These are phyloP conservation scores for Drosophila nr. perissopoda DNA, from an alignment of 2,888 invertebrate genomes.

Conservation along the genomic window DNA sequence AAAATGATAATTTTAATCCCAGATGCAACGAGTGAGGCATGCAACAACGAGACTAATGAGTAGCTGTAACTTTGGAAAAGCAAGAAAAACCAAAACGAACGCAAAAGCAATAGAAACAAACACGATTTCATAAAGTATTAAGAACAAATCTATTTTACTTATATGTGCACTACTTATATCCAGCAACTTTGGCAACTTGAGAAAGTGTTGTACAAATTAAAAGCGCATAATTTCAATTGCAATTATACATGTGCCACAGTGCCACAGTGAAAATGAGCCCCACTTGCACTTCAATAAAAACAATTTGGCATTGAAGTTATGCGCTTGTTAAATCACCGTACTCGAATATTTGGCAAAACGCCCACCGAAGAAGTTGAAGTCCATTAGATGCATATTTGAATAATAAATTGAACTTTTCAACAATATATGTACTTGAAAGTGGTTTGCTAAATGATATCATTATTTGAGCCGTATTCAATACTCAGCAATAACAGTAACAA, in stretches of 20 bases:
- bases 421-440: slow-evolving; percentile 24
- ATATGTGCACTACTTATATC: not conserved
- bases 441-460: slow-evolving; percentile 57
- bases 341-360: slow-evolving; percentile 67
- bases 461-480: slow-evolving; percentile 25
- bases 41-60: slow-evolving; percentile 61
- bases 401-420: slow-evolving; percentile 10
- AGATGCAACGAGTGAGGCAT: slow-evolving; percentile 58
- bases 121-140: slow-evolving; percentile 21
- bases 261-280: slow-evolving; percentile 33
- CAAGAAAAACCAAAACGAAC: slow-evolving; percentile 18
- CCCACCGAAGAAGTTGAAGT: slow-evolving; percentile 56
- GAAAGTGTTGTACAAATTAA: slow-evolving; percentile 10
- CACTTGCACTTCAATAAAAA: no score
- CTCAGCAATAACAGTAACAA: slow-evolving; percentile 28
- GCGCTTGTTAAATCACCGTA: slow-evolving; percentile 31
- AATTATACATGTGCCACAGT: not conserved
- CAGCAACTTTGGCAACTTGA: not conserved
- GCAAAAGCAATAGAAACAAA: slow-evolving; percentile 37
- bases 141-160: slow-evolving; percentile 20
- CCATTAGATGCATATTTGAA: slow-evolving; percentile 41
- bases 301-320: slow-evolving; percentile 36
- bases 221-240: slow-evolving; percentile 49
- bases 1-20: slow-evolving; percentile 5
- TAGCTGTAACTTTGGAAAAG: slow-evolving; percentile 33